phyloP scores from a whole-genome alignment of 2,113 vertebrate genomes.

The Henicopernis longicauda region DNA sequence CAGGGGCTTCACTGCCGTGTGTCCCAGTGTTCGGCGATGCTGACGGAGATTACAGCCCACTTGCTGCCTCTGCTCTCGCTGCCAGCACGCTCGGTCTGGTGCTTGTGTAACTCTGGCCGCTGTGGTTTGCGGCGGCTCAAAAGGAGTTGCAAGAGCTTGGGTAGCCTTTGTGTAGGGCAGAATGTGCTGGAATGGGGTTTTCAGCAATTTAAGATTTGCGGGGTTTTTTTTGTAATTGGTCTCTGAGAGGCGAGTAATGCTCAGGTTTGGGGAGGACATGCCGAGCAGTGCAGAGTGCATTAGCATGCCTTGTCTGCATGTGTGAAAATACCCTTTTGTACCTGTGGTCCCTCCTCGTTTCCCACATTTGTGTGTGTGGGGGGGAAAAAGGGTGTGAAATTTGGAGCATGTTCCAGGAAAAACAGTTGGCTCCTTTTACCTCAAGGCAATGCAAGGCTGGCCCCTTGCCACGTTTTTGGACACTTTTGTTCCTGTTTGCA shows the following conservation, averaged over 20 bases:
- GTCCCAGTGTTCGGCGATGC: rapidly evolving
- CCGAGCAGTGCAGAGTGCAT: neutral
- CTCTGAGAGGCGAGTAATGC: neutral
- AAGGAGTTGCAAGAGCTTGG: neutral
- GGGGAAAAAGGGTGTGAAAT: constrained; percentile 35
- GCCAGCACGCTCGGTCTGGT: rapidly evolving
- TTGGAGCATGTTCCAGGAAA: constrained; percentile 58
- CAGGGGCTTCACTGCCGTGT: rapidly evolving
- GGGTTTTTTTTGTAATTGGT: neutral
- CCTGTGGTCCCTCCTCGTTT: neutral
- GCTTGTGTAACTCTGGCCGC: neutral
- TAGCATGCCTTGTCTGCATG: neutral
- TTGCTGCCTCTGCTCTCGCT: neutral
- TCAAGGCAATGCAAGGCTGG: constrained; percentile 54
- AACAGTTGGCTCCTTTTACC: constrained; percentile 64
- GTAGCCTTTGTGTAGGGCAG: neutral
- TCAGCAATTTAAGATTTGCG: neutral
- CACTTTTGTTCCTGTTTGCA: neutral
- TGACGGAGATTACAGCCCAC: rapidly evolving
- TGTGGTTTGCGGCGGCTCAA: neutral
- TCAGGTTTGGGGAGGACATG: neutral
- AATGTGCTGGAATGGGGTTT: neutral
- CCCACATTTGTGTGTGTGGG: neutral
- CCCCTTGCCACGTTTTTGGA: constrained; percentile 62
- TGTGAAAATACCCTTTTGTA: constrained; percentile 1